Conservation (phyloP, 2,888 invertebrate species). For the Rhorus exstirpatorius region DNA sequence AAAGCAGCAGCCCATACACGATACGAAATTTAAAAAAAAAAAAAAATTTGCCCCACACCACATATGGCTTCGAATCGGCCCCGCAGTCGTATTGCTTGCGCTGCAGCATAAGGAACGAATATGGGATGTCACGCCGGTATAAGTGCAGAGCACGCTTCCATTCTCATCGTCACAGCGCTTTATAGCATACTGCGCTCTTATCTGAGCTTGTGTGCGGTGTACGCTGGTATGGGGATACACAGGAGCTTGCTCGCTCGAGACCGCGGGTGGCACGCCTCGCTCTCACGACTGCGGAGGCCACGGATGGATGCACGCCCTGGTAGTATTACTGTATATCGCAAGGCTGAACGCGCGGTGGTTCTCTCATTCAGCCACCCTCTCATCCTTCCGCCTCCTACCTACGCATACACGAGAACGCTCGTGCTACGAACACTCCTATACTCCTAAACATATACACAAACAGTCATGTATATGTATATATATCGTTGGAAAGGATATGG, state of each 20-base stretch:
- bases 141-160: conserved; percentile 51
- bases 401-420: neutral
- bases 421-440: neutral
- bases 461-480: neutral
- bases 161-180: conserved; percentile 35
- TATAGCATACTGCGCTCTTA: conserved; percentile 1
- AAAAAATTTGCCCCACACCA: conserved; percentile 18
- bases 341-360: conserved; percentile 56
- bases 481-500: conserved; percentile 53
- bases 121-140: conserved; percentile 42
- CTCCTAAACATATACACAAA: conserved; percentile 1
- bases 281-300: conserved; percentile 54
- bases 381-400: conserved; percentile 48
- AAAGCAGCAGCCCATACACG: neutral
- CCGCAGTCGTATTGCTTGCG: conserved; percentile 43
- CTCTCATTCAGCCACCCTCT: conserved; percentile 66
- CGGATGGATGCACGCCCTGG: conserved; percentile 25
- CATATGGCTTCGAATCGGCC: conserved; percentile 25
- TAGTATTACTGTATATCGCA: conserved; percentile 47
- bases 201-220: conserved; percentile 7
- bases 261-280: conserved; percentile 61
- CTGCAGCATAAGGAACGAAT: conserved; percentile 41
- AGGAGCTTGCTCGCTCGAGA: conserved; percentile 51
- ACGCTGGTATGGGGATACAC: neutral
- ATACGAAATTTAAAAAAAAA: conserved; percentile 14